These are phyloP conservation scores for Phyllotis vaccarum DNA, from an alignment of 2,797 vertebrate genomes.

Conservation along the genomic window DNA sequence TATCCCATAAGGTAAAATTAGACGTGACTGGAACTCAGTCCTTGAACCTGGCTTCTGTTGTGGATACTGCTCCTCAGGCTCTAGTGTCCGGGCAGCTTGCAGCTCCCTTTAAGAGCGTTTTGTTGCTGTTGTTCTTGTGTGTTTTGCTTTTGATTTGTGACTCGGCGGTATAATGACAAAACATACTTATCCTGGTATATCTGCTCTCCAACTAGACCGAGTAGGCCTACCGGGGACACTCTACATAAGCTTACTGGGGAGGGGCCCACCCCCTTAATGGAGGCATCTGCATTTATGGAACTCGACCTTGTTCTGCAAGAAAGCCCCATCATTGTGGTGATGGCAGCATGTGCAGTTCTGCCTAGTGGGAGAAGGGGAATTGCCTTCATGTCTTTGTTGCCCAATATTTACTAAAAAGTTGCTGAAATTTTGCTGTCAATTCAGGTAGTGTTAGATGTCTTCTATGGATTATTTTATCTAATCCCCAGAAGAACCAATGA, in stretches of 20 bases:
- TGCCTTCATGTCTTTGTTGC: background rate
- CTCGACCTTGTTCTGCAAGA: background rate
- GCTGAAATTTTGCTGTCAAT: background rate
- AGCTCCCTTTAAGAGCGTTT: slow-evolving; percentile 20
- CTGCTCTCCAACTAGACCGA: background rate
- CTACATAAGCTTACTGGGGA: background rate
- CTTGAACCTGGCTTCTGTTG: background rate
- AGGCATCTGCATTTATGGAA: background rate
- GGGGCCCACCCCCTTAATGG: background rate
- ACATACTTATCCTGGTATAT: background rate
- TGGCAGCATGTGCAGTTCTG: background rate
- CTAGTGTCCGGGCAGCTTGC: background rate
- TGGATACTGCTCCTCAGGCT: background rate
- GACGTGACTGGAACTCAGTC: background rate
- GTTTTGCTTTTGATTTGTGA: too few relatives aligned
- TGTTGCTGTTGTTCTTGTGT: too few relatives aligned
- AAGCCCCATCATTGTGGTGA: background rate
- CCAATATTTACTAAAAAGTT: slow-evolving; percentile 42
- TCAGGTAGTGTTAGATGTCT: background rate
- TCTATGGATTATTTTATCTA: background rate
- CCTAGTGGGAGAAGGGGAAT: background rate
- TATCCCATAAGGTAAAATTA: background rate
- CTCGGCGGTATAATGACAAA: slow-evolving; percentile 1
- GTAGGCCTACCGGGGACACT: background rate
- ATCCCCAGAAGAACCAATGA: background rate